phyloP scores from a whole-genome alignment of 2,888 invertebrate species.

The Itoplectis maculator region DNA sequence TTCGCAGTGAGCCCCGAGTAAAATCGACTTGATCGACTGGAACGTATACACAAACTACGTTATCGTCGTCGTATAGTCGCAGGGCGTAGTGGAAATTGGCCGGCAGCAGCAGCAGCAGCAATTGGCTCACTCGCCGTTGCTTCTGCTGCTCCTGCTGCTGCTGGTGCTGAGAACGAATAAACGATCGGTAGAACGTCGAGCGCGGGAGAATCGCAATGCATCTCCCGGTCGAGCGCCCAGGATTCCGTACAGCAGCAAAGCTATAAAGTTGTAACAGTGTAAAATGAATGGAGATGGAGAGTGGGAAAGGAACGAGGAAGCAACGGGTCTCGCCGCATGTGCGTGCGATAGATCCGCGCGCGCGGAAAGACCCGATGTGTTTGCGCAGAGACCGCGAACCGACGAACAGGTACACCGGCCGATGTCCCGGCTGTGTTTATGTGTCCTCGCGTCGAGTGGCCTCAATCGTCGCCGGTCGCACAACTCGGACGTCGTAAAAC shows the following conservation, averaged over 20 bases:
- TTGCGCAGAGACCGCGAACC: background rate
- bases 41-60: slow-evolving; percentile 57
- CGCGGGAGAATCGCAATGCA: slow-evolving; percentile 49
- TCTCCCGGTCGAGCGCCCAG: slow-evolving; percentile 21
- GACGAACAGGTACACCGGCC: slow-evolving; percentile 4
- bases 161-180: slow-evolving; percentile 21
- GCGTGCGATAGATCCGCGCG: slow-evolving; percentile 53
- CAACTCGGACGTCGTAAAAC: slow-evolving; percentile 24
- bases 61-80: slow-evolving; percentile 51
- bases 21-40: slow-evolving; percentile 39
- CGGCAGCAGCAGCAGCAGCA: slow-evolving; percentile 33
- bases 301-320: slow-evolving; percentile 48
- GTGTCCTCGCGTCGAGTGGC: slow-evolving; percentile 1
- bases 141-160: background rate
- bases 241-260: background rate
- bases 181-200: slow-evolving; percentile 42
- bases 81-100: slow-evolving; percentile 65
- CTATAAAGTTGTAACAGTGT: slow-evolving; percentile 58
- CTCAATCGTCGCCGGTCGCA: background rate
- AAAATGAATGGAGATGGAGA: slow-evolving; percentile 36
- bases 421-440: slow-evolving; percentile 7
- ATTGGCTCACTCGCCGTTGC: slow-evolving; percentile 4
- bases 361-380: slow-evolving; percentile 53
- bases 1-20: slow-evolving; percentile 10
- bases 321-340: slow-evolving; percentile 22